A percentile compares a stretch with the other conserved stretches of the same genome.
phyloP scores from a whole-genome alignment of 2,797 vertebrate species.

The Myotis daubentonii region DNA sequence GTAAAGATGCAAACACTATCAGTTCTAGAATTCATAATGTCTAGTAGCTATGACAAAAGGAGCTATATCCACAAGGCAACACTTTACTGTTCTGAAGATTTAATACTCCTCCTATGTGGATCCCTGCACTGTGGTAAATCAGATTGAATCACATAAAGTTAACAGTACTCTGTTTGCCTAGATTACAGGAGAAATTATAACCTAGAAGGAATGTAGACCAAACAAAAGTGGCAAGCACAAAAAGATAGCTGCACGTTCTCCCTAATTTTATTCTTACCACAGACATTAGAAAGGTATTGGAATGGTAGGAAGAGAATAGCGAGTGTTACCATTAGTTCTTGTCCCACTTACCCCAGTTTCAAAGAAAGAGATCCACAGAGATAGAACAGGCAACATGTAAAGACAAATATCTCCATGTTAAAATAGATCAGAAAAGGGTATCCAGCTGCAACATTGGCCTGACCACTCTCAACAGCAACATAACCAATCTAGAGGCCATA shows the following conservation, averaged over 20 bases:
- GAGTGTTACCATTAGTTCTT: not conserved
- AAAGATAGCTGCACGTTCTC: not conserved
- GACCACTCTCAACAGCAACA: not conserved
- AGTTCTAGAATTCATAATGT: slow-evolving; percentile 5
- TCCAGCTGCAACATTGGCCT: not conserved
- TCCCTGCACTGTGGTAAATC: not conserved
- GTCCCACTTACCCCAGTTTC: not conserved
- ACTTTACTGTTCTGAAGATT: not conserved
- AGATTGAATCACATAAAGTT: not conserved
- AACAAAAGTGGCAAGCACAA: not conserved
- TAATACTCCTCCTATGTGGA: not conserved
- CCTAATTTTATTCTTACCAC: not conserved
- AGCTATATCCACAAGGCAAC: not conserved
- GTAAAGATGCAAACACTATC: not conserved
- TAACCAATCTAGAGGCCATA: not conserved
- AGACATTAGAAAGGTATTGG: not conserved
- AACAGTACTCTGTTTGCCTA: not conserved
- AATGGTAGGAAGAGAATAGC: not conserved
- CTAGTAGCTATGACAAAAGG: not conserved
- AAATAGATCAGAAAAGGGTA: not conserved
- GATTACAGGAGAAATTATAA: slow-evolving; percentile 23
- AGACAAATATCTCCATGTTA: not conserved
- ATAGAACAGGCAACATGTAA: not conserved
- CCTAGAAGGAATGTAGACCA: not conserved
- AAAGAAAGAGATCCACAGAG: not conserved